These are phyloP conservation scores for Taenaris catops DNA, from an alignment of 2,888 invertebrate species.

Conservation along the genomic window DNA sequence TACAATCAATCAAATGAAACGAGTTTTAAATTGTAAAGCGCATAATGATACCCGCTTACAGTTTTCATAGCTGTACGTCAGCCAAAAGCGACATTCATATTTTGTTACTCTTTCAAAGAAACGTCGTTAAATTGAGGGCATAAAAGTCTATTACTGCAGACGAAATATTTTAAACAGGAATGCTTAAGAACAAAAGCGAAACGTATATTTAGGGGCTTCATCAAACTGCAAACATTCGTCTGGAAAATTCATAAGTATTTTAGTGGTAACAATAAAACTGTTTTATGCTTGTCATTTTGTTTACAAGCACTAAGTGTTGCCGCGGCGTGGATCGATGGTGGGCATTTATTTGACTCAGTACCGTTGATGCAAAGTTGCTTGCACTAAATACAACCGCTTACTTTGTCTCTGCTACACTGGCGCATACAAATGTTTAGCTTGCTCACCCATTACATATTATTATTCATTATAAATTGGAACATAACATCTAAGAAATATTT, in stretches of 20 bases:
- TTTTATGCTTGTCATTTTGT: constrained; percentile 7
- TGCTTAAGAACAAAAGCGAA: constrained; percentile 8
- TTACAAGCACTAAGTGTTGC: constrained; percentile 9
- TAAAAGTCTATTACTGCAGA: constrained; percentile 10
- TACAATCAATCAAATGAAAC: constrained; percentile 4
- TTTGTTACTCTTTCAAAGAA: constrained; percentile 7
- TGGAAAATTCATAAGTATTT: constrained; percentile 5
- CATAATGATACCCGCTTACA: constrained; percentile 4
- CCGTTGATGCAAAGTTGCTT: constrained; percentile 14
- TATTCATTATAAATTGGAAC: no score
- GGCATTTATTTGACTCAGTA: constrained; percentile 17
- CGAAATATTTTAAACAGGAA: constrained; percentile 7
- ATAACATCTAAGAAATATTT: no score
- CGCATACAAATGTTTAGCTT: no score
- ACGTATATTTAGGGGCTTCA: constrained; percentile 5
- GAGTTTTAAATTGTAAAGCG: constrained; percentile 9
- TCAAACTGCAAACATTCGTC: constrained; percentile 11
- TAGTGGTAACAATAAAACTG: constrained; percentile 9
- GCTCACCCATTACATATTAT: no score
- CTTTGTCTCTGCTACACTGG: constrained; percentile 6
- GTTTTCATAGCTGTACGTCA: no score
- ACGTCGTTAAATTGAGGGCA: constrained; percentile 8
- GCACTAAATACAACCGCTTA: constrained; percentile 15
- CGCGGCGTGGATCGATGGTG: constrained; percentile 17
- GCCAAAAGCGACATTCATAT: constrained; percentile 7